Evolutionary conservation across 30 jellyfish, hydroid and myxozoan species (phyloP), one percentile per base, ranked within the genome.

Genomic region (Sanderia malayensis): DNA sequence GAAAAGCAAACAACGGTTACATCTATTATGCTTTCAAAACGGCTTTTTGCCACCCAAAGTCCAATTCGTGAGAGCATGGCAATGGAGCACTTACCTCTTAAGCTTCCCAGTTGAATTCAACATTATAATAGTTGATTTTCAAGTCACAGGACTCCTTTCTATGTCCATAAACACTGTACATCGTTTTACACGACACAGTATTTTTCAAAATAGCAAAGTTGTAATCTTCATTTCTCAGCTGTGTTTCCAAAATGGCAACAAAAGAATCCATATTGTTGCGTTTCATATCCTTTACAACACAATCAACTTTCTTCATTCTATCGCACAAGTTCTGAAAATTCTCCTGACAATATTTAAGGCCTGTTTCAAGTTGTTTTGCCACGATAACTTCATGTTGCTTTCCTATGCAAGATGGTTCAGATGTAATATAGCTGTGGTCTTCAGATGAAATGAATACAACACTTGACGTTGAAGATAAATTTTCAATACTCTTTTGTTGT

Each of bases 381-480:
- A 84, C 74, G 17, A 74, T 23, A n/a, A 82, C 44, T 7, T 80
- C 86, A 33, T 84, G 95, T 28, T 67, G 83, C 18, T 70, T 73
- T 25, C 81, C 71, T 9, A 68, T 73, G 59, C 95, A 84, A 4
- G 83, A 44, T 0, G 84, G 79, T 4, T 67, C 81, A 15, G 71
- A 31, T 64, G 67, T 4, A 4, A 67, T 30, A 18, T 47, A 27
- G 1, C 52, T 23, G 26, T 64, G 70, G 9, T 84, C 91, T 13
- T 75, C 91, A 9, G 52, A 29, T n/a, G 59, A 18, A 19, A 74
- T 59, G 44, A 84, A 75, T 9, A 26, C 11, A 1, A 75, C 70
- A 13, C 68, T 30, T 0, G 90, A 74, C 7, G 69, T 28, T 20
- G 76, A 24, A 11, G 76, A 45, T 31, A 84, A 30, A 31, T 21